Evolutionary conservation across 2,797 vertebrate species (phyloP).

Genomic region (Pangasius macronema): DNA sequence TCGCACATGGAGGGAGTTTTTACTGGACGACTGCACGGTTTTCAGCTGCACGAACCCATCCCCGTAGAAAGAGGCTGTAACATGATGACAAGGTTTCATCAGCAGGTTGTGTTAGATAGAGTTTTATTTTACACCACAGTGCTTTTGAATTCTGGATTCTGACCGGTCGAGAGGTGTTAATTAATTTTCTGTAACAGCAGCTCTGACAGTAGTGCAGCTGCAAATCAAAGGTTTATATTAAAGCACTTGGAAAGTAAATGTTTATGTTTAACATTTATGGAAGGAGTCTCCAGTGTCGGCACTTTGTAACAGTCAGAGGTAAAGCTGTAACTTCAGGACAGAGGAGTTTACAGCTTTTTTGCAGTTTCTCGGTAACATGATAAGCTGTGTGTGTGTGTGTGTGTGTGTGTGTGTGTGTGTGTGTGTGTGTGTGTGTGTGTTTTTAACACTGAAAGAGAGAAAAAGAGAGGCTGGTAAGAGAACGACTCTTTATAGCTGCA

Average conservation of each 20-base stretch:
- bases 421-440: too few species aligned
- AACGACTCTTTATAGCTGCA: not conserved
- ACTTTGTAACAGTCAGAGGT: not conserved
- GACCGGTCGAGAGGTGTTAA: not conserved
- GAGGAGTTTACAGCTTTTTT: not conserved
- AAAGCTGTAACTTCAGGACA: not conserved
- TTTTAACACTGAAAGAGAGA: not conserved
- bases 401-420: too few species aligned
- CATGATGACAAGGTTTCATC: not conserved
- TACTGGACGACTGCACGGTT: slow-evolving; percentile 71
- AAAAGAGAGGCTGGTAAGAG: not conserved
- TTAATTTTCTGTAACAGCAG: not conserved
- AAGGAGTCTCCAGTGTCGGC: not conserved
- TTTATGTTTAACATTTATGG: not conserved
- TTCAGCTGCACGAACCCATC: slow-evolving; percentile 83
- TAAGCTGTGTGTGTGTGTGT: too few species aligned
- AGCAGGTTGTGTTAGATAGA: not conserved
- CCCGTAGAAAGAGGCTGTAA: slow-evolving; percentile 86
- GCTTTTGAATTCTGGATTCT: not conserved
- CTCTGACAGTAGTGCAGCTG: not conserved
- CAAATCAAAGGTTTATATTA: not conserved
- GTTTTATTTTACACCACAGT: not conserved
- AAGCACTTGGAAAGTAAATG: not conserved
- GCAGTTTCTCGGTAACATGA: too few species aligned
- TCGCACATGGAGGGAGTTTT: slow-evolving; percentile 77